Base-by-base conservation (phyloP, 2,113 vertebrate species). In the Plecturocebus donacophilus region DNA sequence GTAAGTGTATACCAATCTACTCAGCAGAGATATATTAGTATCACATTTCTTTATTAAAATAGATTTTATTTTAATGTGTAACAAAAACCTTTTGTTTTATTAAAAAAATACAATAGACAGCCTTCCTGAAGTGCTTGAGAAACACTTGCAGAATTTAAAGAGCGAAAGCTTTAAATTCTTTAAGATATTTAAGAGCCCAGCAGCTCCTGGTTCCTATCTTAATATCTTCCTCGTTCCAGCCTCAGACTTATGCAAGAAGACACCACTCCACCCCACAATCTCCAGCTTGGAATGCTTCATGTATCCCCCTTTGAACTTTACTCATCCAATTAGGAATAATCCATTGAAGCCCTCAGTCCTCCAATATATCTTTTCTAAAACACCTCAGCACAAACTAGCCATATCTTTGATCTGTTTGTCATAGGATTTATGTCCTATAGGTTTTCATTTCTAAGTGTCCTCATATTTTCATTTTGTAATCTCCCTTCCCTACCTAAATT, bases 31-130 rank as follows among this genome's bases (percentile, higher is more conserved):
- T 82, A 95, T 79, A 93, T 96, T 79, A 90, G 30, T 17, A 52
- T 97, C 71, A 11, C 6, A 35, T 94, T 98, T 97, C 84, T 90
- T 94, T 82, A 79, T 35, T 61, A 92, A 97, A 95, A 90, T 68
- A 42, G 2, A 86, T 91, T 90, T 91, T 8, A 79, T 77, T 96
- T 89, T 91, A 87, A 92, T 54, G 38, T 93, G 11, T 35, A 92
- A 77, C 30, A 87, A 73, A 97, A 73, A 92, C 71, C 3, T 58
- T 70, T 77, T 45, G 19, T 91, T 90, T 52, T 77, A 79, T 92
- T 89, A 76, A 58, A 84, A 94, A 96, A 96, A 68, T 56, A 80
- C 21, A 94, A 68, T 42, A 93, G 73, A 84, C 25, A 92, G 20
- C 1, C 58, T 75, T 42, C 79, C 2, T 23, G 17, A 75, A 61